Evolutionary conservation across 1,140 invertebrate genomes (phyloP), one percentile per base, ranked within the genome.

Genomic region (Neuroterus valhalla): DNA sequence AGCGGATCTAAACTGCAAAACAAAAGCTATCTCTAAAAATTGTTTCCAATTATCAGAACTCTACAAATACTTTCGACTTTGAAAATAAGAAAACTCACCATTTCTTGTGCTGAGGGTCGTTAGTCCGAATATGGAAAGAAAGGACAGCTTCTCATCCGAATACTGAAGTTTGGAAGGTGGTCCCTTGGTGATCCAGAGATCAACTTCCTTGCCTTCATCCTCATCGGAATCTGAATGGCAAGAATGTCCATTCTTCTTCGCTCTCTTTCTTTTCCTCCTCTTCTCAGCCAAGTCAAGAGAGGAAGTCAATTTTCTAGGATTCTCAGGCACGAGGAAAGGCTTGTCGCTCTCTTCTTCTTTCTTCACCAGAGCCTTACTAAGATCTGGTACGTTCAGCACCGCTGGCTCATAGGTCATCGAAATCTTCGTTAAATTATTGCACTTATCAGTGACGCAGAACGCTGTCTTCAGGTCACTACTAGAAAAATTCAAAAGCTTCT

Each of bases 131-230:
- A 90, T 89, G 0, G 87, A 85, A 17, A 91, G 82, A 72, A 91
- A 91, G 0, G 85, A 78, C 4, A 91, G 74, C 78, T 91, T 91
- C 44, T 87, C 81, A 42, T 89, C 86, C 0, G 89, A 85, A 76
- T 87, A 88, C 55, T 89, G 87, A 1, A 88, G 79, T 71, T 90
- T 89, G 5, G 89, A 87, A 5, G 90, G 90, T 5, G 91, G 91
- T 42, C 91, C 91, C 82, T 91, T 91, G 14, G 89, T 89, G 5
- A 91, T 87, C 86, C 87, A 89, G 1, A 89, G 71, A 72, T 89
- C 87, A 38, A 86, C 2, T n/a, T 89, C 85, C 46, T 82, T 87
- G 26, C 67, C 23, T 6, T 88, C 86, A 0, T 86, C 86, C 6
- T 90, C 89, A 12, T 90, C 89, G 14, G 89, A 90, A 14, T 90